Base-by-base conservation (phyloP, 2,797 vertebrate species). In the Arctocebus calabarensis region DNA sequence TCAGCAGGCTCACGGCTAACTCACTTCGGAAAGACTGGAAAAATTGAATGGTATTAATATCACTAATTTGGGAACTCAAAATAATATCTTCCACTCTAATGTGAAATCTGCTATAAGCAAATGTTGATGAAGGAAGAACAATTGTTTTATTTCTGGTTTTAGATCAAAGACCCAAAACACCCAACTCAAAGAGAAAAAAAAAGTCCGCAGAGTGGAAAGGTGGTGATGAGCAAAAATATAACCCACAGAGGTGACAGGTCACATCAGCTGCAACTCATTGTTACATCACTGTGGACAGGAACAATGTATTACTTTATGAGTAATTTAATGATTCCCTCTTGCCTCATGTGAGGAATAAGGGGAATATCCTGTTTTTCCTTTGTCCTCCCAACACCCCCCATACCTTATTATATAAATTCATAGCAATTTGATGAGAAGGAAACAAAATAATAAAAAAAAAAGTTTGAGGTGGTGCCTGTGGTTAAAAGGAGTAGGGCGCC, bases 141-240 rank as follows among this genome's bases (percentile, higher is more conserved):
- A 37, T 79, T 52, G 19, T 84, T 85, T 73, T 92, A n/a, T 64
- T 94, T 91, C 40, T 59, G 34, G 27, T 89, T 93, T 93, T 92
- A 92, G 29, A 19, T 9, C 57, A 5, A 88, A 85, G 48, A 74
- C 23, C 5, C 4, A 48, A 87, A 73, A n/a, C 37, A 40, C 48
- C 34, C 52, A 94, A 64, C 4, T 43, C 25, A 85, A 17, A 55
- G 7, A 88, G 13, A 61, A 34, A 91, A 43, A 83, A 84, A 77
- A n/a, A n/a, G 11, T 5, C 6, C 17, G 5, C 2, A 37, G 8
- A 5, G 3, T 12, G 14, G 19, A 5, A 2, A 84, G 32, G 13
- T 34, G 32, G 13, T 34, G 22, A 3, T 40, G 7, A 17, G 5
- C 7, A 66, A 81, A 93, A 87, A 20, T 29, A 64, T 9, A n/a